Conservation (phyloP, 2,113 vertebrate genomes). For the Phoxinus phoxinus region DNA sequence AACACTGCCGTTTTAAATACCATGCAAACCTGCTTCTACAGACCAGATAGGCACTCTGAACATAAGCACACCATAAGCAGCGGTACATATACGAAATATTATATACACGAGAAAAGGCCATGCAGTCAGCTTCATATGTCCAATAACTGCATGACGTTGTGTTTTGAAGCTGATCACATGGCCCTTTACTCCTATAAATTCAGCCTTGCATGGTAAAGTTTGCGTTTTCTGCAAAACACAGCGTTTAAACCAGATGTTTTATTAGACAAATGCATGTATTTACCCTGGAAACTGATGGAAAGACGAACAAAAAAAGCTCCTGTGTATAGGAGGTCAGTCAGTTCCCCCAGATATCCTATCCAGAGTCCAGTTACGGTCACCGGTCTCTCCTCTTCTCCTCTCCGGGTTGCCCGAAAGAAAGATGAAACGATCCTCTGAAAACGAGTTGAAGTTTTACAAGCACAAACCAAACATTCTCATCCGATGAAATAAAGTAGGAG, state of each 20-base stretch:
- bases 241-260: neutral
- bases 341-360: slow-evolving; percentile 17
- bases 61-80: neutral
- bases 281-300: slow-evolving; percentile 29
- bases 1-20: neutral
- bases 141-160: neutral
- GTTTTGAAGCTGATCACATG: slow-evolving; percentile 20
- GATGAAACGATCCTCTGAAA: slow-evolving; percentile 36
- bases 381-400: slow-evolving; percentile 28
- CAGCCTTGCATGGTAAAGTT: neutral
- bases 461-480: slow-evolving; percentile 21
- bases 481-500: slow-evolving; percentile 1
- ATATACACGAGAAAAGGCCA: neutral
- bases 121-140: neutral
- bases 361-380: slow-evolving; percentile 1
- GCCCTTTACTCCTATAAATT: neutral
- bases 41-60: neutral
- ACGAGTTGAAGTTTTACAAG: slow-evolving; percentile 39
- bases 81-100: neutral
- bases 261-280: slow-evolving; percentile 3
- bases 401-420: slow-evolving; percentile 7
- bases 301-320: slow-evolving; percentile 1
- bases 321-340: neutral
- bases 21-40: neutral
- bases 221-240: neutral